Evolutionary conservation across 1,140 invertebrate species (phyloP), one percentile per base, ranked within the genome.

Genomic region (Bombus haemorrhoidalis): DNA sequence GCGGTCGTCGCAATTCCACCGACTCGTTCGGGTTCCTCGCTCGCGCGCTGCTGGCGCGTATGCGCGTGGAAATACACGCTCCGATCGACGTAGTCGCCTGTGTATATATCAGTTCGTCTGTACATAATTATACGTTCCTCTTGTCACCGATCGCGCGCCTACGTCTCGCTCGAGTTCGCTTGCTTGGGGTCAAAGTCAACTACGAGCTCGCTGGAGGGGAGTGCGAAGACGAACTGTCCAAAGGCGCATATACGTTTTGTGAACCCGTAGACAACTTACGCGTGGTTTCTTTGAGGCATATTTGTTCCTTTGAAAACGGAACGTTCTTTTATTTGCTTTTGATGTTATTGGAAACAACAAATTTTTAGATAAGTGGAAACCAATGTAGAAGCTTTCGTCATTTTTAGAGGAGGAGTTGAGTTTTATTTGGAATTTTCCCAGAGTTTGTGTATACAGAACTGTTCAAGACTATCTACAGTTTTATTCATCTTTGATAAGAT

Each of bases 111-210:
- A 25, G 39, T 68, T 75, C 57, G 9, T 28, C 43, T 59, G 32
- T 80, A 15, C 76, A 71, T 84, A 72, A 83, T 77, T 79, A 79
- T 80, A 79, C 68, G 64, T 53, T 62, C 25, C 32, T 77, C 62
- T 73, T 43, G 4, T 73, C 66, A 57, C 59, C 59, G 57, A 87
- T 80, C 81, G 78, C 69, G 81, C 69, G 74, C 62, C 86, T 81
- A 37, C 78, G 81, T 57, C n/a, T 76, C 28, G 64, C 39, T 28
- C 66, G 68, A 53, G 62, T 64, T 62, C 87, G 85, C 69, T 71
- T 82, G 43, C 82, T 71, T 85, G 79, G 89, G 89, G 89, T 90
- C 89, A 90, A 90, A 90, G 89, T 90, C 89, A 90, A 91, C 84
- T 77, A 66, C 75, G 53, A 72, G 47, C 74, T 43, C 47, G 10